Conservation (phyloP, 2,888 invertebrate genomes). For the Temnothorax unifasciatus region DNA sequence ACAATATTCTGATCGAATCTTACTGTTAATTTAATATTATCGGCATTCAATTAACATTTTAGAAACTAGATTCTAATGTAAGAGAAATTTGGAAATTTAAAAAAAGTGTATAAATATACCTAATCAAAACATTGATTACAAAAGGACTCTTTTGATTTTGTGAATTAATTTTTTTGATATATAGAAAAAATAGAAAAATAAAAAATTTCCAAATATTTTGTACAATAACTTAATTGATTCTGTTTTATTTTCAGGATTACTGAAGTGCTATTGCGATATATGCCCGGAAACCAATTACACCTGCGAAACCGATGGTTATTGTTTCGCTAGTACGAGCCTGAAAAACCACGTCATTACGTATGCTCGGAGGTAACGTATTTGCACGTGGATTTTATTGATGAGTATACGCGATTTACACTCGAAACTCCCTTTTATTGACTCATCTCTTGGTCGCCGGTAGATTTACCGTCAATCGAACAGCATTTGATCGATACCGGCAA, state of each 20-base stretch:
- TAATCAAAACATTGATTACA: not conserved
- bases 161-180: not conserved
- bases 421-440: not conserved
- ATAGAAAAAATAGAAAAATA: not conserved
- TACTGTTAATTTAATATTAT: not conserved
- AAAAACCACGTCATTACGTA: conserved; percentile 88
- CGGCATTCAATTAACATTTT: not conserved
- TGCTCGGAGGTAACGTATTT: conserved; percentile 91
- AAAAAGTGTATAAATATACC: not conserved
- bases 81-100: not conserved
- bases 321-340: conserved; percentile 93
- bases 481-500: not conserved
- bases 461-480: conserved; percentile 12
- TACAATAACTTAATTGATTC: conserved; percentile 16
- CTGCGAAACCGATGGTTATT: conserved; percentile 96
- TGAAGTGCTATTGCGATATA: conserved; percentile 95
- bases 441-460: not conserved
- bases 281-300: conserved; percentile 92
- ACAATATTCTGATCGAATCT: not conserved
- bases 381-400: conserved; percentile 59
- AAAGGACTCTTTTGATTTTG: not conserved
- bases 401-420: conserved; percentile 33
- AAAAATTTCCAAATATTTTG: not conserved
- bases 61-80: not conserved
- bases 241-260: conserved; percentile 88